These are phyloP conservation scores for Chloroceryle inda DNA, from an alignment of 2,797 vertebrate genomes.

Conservation along the genomic window DNA sequence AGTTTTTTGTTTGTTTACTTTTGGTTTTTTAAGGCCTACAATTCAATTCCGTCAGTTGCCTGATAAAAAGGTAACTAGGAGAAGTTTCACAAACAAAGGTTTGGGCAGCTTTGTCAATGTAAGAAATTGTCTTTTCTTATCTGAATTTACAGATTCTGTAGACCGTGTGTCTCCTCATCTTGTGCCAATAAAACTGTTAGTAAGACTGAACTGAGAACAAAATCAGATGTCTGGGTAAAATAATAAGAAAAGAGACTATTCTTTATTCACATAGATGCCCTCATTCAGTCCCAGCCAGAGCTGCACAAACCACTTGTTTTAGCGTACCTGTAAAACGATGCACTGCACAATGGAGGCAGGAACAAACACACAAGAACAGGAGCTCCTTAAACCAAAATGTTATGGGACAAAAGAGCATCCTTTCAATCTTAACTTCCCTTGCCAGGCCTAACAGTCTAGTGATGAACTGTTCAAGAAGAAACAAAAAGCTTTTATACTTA, in stretches of 20 bases:
- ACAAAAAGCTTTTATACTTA: neutral
- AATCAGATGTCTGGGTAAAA: neutral
- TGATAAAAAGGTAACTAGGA: conserved; percentile 2
- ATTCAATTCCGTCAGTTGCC: neutral
- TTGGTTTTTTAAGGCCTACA: neutral
- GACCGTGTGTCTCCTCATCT: neutral
- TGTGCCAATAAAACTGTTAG: neutral
- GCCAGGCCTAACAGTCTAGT: neutral
- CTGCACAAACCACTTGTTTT: neutral
- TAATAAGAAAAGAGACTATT: neutral
- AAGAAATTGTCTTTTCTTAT: conserved; percentile 25
- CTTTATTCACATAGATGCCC: neutral
- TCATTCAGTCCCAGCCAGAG: conserved; percentile 7
- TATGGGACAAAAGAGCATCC: fast-evolving
- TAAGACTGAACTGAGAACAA: neutral
- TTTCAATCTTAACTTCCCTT: neutral
- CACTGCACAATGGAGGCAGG: neutral
- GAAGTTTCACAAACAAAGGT: neutral
- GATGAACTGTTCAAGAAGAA: neutral
- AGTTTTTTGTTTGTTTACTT: neutral
- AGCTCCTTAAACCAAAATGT: neutral
- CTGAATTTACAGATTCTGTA: conserved; percentile 18
- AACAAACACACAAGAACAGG: neutral
- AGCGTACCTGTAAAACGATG: neutral
- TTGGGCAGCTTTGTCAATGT: neutral